A percentile compares a stretch with the other conserved stretches of the same genome.
Conservation (phyloP, 2,113 vertebrate species). For the Nyctibius bracteatus region DNA sequence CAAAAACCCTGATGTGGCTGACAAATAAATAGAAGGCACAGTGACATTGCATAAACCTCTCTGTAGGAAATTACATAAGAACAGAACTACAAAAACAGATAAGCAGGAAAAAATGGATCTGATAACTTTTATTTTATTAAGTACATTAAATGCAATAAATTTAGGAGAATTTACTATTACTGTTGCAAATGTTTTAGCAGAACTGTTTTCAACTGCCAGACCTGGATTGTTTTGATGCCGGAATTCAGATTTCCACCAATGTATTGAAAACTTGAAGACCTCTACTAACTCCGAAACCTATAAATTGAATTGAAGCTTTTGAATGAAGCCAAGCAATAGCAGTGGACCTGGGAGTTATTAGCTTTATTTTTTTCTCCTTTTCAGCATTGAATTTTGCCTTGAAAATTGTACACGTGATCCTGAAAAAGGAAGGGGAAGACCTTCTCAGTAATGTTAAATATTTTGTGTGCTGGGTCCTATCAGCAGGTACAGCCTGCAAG, state of each 20-base stretch:
- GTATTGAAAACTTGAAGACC: neutral
- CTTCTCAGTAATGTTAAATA: slow-evolving; percentile 51
- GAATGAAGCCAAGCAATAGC: slow-evolving; percentile 12
- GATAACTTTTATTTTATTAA: neutral
- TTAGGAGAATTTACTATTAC: neutral
- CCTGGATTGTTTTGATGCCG: slow-evolving; percentile 12
- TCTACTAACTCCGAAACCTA: slow-evolving; percentile 32
- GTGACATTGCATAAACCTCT: neutral
- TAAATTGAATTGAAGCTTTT: slow-evolving; percentile 48
- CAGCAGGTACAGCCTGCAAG: slow-evolving; percentile 45
- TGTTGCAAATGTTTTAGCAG: neutral
- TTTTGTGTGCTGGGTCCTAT: slow-evolving; percentile 49
- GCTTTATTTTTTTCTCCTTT: slow-evolving; percentile 52
- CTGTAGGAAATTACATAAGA: neutral
- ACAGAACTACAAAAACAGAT: neutral
- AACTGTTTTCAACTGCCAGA: neutral
- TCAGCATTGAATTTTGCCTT: slow-evolving; percentile 52
- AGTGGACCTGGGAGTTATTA: neutral
- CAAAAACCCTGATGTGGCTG: neutral
- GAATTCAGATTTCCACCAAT: slow-evolving; percentile 42
- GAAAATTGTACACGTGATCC: slow-evolving; percentile 27
- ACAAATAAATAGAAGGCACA: neutral
- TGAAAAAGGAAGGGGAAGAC: slow-evolving; percentile 38
- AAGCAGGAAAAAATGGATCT: neutral
- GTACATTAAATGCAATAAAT: neutral